Base-by-base conservation (phyloP, 2,888 invertebrate species). In the Tridacna crocea region DNA sequence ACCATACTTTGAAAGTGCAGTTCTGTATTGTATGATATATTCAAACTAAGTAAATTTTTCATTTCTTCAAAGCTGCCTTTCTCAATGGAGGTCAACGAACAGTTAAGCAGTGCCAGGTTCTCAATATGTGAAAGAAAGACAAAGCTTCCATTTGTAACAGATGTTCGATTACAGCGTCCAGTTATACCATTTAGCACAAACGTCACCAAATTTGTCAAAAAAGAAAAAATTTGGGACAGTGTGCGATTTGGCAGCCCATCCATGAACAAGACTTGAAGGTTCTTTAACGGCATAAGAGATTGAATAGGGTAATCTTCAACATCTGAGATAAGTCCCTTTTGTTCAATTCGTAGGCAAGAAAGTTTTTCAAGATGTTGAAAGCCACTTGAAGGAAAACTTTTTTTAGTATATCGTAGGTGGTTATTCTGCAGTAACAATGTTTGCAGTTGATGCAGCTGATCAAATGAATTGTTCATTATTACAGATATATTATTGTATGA, bases 201-300 rank as follows among this genome's bases (percentile, higher is more conserved):
- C 4, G 27, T 46, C n/a, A 12, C 11, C 6, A 66, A 36, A 66
- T 66, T 17, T 46, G 46, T 19, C 66, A 66, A n/a, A 8, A 46
- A 46, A 17, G 27, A 66, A 46, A 66, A 66, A 12, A 2, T 19
- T 4, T 36, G n/a, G 46, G 26, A 17, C 17, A 66, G 46, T 36
- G 36, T 10, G 36, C 46, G 66, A n/a, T 36, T 46, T 19, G 66
- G 47, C n/a, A 66, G 15, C 15, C 66, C 66, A 46, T 66, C 46
- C 66, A 36, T 66, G n/a, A 46, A 66, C n/a, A 66, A 46, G 12
- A 46, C 46, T 17, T 66, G 15, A 15, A 66, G 46, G 66, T 66
- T 66, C 46, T 36, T 12, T 17, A 66, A 36, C 0, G 66, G 36
- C 46, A 46, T 12, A 12, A 66, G 46, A 17, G 46, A 15, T 46